Evolutionary conservation across 2,888 invertebrate genomes (phyloP).

Genomic region (Torymus tubicola): DNA sequence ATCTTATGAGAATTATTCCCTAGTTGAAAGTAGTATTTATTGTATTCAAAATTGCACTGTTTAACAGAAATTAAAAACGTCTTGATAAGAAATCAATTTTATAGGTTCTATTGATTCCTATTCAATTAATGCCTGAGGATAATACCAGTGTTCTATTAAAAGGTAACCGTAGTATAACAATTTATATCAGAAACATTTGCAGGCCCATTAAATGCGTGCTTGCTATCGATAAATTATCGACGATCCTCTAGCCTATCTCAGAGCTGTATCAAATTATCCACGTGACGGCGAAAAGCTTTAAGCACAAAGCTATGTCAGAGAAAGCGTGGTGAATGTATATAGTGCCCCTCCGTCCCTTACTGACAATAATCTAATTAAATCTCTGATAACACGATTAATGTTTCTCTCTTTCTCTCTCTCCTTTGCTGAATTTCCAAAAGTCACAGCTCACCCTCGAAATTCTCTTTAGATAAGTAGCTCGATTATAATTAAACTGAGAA

Average conservation of each 20-base stretch:
- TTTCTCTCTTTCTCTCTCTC: neutral
- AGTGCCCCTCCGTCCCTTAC: neutral
- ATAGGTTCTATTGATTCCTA: too few species aligned
- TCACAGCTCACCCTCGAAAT: conserved; percentile 24
- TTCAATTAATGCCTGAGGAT: too few species aligned
- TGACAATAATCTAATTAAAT: conserved; percentile 53
- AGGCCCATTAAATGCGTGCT: too few species aligned
- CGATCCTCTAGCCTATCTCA: conserved; percentile 35
- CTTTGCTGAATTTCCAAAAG: conserved; percentile 44
- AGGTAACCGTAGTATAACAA: too few species aligned
- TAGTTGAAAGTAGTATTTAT: too few species aligned
- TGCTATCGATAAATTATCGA: conserved; percentile 38
- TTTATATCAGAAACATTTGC: too few species aligned
- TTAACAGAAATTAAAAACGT: too few species aligned
- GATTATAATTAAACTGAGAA: conserved; percentile 53
- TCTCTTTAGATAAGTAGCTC: conserved; percentile 46
- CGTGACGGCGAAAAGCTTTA: conserved; percentile 2
- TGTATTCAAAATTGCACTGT: too few species aligned
- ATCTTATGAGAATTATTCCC: too few species aligned
- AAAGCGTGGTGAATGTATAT: neutral
- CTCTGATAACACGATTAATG: conserved; percentile 53
- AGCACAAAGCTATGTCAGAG: conserved; percentile 7
- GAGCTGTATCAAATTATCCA: conserved; percentile 48
- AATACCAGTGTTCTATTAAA: too few species aligned
- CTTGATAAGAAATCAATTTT: too few species aligned